Base-by-base conservation (phyloP, 2,888 invertebrate genomes). In the Chalcosyrphus nemorum region DNA sequence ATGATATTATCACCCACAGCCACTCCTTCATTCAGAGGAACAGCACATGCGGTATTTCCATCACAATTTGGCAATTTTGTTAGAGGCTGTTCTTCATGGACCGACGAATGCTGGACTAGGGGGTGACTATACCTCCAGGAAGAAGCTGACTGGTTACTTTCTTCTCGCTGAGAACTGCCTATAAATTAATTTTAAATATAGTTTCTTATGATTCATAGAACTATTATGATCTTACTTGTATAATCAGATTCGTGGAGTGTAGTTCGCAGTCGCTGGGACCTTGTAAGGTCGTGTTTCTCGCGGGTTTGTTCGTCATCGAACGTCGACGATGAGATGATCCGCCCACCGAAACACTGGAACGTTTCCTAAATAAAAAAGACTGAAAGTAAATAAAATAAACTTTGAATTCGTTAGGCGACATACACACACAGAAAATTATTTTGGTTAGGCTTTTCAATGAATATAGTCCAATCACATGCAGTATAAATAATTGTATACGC, bases 241-340 rank as follows among this genome's bases (percentile, higher is more conserved):
- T 90, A 90, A 88, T 87, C 90, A 89, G 88, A 91, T 89, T 90
- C 92, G 88, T 92, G 90, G 82, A 92, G 91, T 81, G 92, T 91
- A 87, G 92, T 92, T 88, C 90, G 86, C 89, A 89, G 17, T 90
- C 91, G 78, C 88, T 89, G 91, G 92, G 93, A 91, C 87, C 94
- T 90, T 68, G 94, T 93, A 88, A 94, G 90, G 71, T 93, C 92
- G 81, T 93, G 93, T 91, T 94, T 94, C 41, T 94, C 93, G 87
- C 93, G 92, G 86, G 93, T 92, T 87, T 93, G 92, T 89, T 88
- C 15, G 88, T 87, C 85, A 88, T 89, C 68, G 90, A 90, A 65
- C 90, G 89, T 78, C 50, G 72, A 57, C 77, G 81, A 70, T 52
- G 71, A 88, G 88, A 52, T 89, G 86, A 82, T 88, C 89, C 45